Conservation (phyloP, 2,797 vertebrate species). For the Babyrousa celebensis region DNA sequence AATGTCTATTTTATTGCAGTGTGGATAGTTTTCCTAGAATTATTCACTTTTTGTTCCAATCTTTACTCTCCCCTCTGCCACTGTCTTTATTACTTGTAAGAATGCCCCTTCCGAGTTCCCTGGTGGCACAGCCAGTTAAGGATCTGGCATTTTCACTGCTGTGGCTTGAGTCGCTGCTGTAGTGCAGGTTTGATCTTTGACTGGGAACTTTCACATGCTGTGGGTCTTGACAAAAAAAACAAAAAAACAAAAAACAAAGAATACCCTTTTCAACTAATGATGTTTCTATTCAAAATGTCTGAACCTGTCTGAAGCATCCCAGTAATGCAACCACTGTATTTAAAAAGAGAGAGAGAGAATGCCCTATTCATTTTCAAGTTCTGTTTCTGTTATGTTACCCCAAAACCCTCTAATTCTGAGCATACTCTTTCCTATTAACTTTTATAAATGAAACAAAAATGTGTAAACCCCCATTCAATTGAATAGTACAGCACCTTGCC, state of each 20-base stretch:
- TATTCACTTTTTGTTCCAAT: neutral
- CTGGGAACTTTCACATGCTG: no score
- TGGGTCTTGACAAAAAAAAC: no score
- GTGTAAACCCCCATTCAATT: neutral
- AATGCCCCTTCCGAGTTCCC: neutral
- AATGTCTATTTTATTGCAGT: neutral
- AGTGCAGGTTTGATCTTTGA: no score
- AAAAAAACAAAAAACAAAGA: neutral
- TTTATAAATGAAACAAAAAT: neutral
- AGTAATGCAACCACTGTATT: constrained; percentile 69
- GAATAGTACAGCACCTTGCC: neutral
- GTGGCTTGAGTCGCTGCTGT: no score
- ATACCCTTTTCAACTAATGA: constrained; percentile 9
- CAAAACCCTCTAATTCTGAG: neutral
- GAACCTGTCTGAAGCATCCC: constrained; percentile 81
- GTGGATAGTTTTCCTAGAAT: neutral
- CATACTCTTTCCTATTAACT: neutral
- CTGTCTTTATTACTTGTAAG: neutral
- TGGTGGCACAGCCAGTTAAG: no score
- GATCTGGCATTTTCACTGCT: no score
- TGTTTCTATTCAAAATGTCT: constrained; percentile 71
- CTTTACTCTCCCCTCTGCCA: neutral
- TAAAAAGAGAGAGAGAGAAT: no score
- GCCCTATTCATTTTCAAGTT: neutral
- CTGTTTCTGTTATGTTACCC: neutral